Percentiles rank a stretch among this genome's conserved stretches.
Evolutionary conservation across 2,797 vertebrate species (phyloP).

Genomic region (Sebastes oblongus): DNA sequence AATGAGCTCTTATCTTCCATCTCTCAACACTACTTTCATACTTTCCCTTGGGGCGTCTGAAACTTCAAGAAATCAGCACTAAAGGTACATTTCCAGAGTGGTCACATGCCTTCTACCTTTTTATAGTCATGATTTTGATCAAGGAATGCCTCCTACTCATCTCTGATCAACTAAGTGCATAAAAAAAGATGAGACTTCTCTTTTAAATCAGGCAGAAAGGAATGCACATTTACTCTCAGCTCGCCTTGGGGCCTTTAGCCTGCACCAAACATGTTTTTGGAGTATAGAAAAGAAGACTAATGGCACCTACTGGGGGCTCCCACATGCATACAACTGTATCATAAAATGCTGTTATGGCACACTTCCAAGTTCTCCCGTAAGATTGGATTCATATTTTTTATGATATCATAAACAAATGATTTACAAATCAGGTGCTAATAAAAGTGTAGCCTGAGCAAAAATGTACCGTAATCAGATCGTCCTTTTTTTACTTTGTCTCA

Average conservation of each 20-base stretch:
- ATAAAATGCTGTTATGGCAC: constrained; percentile 19
- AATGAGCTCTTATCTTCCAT: constrained; percentile 29
- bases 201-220: constrained; percentile 81
- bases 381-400: constrained; percentile 18
- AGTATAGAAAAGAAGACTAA: constrained; percentile 48
- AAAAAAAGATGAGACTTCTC: constrained; percentile 65
- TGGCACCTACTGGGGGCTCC: constrained; percentile 43
- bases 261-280: constrained; percentile 71
- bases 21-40: background rate
- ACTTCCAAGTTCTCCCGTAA: background rate
- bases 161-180: constrained; percentile 70
- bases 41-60: constrained; percentile 8
- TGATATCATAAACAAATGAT: constrained; percentile 13
- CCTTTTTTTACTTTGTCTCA: background rate
- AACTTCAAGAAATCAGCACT: constrained; percentile 22
- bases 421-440: constrained; percentile 2
- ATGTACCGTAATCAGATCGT: background rate
- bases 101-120: constrained; percentile 18
- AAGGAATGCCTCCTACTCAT: constrained; percentile 67
- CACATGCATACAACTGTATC: constrained; percentile 30
- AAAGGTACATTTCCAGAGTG: constrained; percentile 29
- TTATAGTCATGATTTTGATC: constrained; percentile 49
- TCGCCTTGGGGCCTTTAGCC: constrained; percentile 64
- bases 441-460: background rate
- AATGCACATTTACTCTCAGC: constrained; percentile 71